phyloP scores from a whole-genome alignment of 2,113 vertebrate genomes.

The Sinocyclocheilus grahami region DNA sequence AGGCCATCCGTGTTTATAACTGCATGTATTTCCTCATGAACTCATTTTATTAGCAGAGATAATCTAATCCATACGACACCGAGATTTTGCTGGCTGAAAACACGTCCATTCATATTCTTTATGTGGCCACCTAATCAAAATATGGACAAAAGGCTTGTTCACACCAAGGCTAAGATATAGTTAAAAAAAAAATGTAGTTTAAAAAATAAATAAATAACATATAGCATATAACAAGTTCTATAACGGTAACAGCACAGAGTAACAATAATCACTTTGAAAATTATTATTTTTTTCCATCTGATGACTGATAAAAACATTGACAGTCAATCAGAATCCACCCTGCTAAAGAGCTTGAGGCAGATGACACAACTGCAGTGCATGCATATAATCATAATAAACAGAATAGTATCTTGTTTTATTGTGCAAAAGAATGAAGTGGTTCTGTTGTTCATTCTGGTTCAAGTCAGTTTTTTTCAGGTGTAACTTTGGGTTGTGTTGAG shows the following conservation, averaged over 20 bases:
- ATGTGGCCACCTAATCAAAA: constrained; percentile 43
- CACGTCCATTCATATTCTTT: constrained; percentile 48
- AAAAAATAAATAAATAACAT: not conserved
- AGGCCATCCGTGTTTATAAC: constrained; percentile 42
- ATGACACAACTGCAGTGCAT: no score
- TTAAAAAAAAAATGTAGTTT: no score
- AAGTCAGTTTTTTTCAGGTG: not conserved
- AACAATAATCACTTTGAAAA: no score
- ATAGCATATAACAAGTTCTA: not conserved
- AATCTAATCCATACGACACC: constrained; percentile 50
- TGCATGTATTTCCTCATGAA: constrained; percentile 31
- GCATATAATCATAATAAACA: no score
- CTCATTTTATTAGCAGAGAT: constrained; percentile 50
- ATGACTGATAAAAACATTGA: no score
- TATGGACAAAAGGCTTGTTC: constrained; percentile 7
- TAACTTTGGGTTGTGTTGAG: not conserved
- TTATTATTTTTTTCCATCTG: no score
- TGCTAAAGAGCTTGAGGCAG: no score
- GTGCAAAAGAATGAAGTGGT: not conserved
- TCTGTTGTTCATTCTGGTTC: not conserved
- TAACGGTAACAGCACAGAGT: no score
- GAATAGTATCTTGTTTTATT: no score
- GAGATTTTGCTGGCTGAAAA: constrained; percentile 25
- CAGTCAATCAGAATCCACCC: no score
- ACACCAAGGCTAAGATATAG: not conserved